A percentile compares a stretch with the other conserved stretches of the same genome.
Evolutionary conservation across 2,888 invertebrate genomes (phyloP).

Genomic region (Psylliodes chrysocephalus): DNA sequence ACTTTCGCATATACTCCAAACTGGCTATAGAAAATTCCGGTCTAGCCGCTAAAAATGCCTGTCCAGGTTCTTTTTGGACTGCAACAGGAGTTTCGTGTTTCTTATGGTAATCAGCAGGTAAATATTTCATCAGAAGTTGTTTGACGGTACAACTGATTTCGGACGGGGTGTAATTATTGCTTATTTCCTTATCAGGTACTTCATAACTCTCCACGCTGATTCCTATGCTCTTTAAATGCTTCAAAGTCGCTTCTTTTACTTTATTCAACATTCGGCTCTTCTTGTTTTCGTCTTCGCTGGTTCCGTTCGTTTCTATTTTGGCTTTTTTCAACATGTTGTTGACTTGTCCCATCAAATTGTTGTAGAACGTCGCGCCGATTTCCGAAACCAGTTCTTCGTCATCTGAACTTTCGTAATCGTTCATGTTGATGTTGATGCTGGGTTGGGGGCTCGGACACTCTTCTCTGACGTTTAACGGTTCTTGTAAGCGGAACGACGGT

Average conservation of each 20-base stretch:
- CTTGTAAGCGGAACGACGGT: conserved; percentile 56
- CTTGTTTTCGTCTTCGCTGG: conserved; percentile 16
- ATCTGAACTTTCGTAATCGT: conserved; percentile 63
- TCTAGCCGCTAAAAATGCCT: conserved; percentile 50
- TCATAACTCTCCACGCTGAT: conserved; percentile 51
- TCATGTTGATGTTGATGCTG: conserved; percentile 67
- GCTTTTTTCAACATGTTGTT: conserved; percentile 67
- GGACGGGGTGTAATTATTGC: conserved; percentile 50
- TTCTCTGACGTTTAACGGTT: conserved; percentile 57
- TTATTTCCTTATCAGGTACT: conserved; percentile 30
- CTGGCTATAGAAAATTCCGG: conserved; percentile 78
- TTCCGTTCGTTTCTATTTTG: conserved; percentile 49
- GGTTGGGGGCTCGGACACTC: conserved; percentile 65
- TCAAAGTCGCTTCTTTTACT: conserved; percentile 60
- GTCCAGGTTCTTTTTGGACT: conserved; percentile 33
- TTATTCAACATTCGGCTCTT: conserved; percentile 55
- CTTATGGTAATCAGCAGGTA: conserved; percentile 65
- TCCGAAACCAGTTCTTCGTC: conserved; percentile 67
- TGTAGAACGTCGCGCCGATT: conserved; percentile 77
- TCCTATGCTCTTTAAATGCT: conserved; percentile 60
- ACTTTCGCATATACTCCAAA: conserved; percentile 76
- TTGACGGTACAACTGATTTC: conserved; percentile 69
- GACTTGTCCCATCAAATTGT: conserved; percentile 74
- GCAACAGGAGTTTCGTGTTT: conserved; percentile 27
- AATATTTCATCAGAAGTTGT: conserved; percentile 68